Base-by-base conservation (phyloP, 1,140 invertebrate species). In the Nasonia giraulti region DNA sequence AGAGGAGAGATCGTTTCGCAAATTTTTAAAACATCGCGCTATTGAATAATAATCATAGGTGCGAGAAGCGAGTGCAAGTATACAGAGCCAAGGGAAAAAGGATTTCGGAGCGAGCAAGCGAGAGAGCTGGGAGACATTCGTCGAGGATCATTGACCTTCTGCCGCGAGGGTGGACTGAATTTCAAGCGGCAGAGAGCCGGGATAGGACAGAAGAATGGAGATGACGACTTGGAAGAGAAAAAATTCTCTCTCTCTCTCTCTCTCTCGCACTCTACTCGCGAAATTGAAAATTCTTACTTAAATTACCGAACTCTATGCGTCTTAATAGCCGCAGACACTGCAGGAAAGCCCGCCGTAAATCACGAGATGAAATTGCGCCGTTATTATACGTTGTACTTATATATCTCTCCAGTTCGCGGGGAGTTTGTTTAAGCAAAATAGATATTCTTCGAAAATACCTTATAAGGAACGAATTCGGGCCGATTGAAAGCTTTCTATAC, bases 61-160 rank as follows among this genome's bases (percentile, higher is more conserved):
- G 27, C 27, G 40, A 44, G 40, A 44, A 44, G 40, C 0, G 27
- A 27, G 40, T 44, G 40, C 8, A 44, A 44, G 40, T 44, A 27
- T 27, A 27, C 1, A 40, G 40, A 40, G 40, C 40, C 40, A 7
- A 44, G n/a, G 74, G 17, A 78, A 76, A 76, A 50, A 40, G 37
- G 7, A 62, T 55, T 27, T 17, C 11, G 17, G n/a, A 40, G 73
- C 6, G 0, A n/a, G 4, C 0, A 8, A 40, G 12, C 23, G 68
- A 71, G 27, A 71, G 11, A 27, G 68, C 33, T 0, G 33, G 33
- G n/a, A 69, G 68, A 31, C 68, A 71, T 4, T 37, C 50, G 69
- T 73, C 20, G 47, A 79, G 76, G 68, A 79, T 84, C 82, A 47
- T 84, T 79, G 82, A 79, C 82, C 82, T 62, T 44, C 12, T 31